Evolutionary conservation across 2,113 vertebrate species (phyloP), one percentile per base, ranked within the genome.

Genomic region (Turdus rufiventris): DNA sequence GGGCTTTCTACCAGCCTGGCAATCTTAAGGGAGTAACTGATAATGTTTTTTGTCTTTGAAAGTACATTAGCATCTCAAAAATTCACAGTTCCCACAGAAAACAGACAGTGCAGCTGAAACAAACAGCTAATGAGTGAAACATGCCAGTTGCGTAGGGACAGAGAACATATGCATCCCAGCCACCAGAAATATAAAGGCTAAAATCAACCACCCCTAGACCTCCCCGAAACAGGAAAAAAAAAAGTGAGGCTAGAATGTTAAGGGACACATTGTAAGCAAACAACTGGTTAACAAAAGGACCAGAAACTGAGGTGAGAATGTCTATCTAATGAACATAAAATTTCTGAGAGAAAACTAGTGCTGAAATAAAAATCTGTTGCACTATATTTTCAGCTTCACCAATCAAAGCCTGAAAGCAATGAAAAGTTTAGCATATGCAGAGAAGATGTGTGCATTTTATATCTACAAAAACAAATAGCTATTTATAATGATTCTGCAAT

Each of bases 1-100:
- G 77, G 78, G 29, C 47, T 92, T 96, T 57, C 91, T 94, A 57
- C 67, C 51, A 91, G 74, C 80, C 74, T 71, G 70, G 58, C 36
- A 96, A 70, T 88, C 92, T 95, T 85, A 78, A 95, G 82, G 88
- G 89, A 96, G 97, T 96, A 89, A 91, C 66, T 24, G 48, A 93
- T 78, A 96, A 65, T 93, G 42, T 83, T 94, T 96, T 94, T 67
- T 94, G 80, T 88, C 76, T 96, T 70, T 96, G 73, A 93, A 94
- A 90, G 66, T 79, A 73, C 76, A 95, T 77, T 78, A 93, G 42
- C 86, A 85, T 56, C 93, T 95, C 95, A 97, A 94, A 95, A 93
- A 92, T 96, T 97, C 86, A 86, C 71, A 91, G 91, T 94, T 96
- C 89, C 93, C 89, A 66, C 65, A 91, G 88, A 96, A 94, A 79